Percentiles rank a stretch among this genome's conserved stretches.
Conservation (phyloP, 2,113 vertebrate species). For the Pseudopodoces humilis region DNA sequence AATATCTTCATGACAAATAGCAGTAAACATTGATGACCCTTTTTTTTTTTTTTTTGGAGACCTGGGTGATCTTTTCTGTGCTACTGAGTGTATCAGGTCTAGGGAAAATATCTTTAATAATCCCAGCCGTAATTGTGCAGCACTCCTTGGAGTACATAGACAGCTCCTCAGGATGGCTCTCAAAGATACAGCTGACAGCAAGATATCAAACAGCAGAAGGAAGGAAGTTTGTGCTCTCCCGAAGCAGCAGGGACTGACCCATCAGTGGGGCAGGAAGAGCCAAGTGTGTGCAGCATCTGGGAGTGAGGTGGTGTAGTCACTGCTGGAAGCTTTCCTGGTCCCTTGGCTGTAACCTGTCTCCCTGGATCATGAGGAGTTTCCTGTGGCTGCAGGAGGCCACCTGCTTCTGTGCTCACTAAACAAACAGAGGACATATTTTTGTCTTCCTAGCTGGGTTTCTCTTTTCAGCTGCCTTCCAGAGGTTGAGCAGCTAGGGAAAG, state of each 20-base stretch:
- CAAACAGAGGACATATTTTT: neutral
- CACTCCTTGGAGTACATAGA: neutral
- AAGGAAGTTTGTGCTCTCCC: neutral
- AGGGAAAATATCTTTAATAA: neutral
- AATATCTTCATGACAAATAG: neutral
- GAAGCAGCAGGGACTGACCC: neutral
- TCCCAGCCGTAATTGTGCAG: neutral
- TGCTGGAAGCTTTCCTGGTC: neutral
- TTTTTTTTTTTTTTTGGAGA: neutral
- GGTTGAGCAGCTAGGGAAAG: neutral
- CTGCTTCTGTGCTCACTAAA: neutral
- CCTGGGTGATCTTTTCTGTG: neutral
- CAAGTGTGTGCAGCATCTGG: neutral
- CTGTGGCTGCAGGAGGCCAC: neutral
- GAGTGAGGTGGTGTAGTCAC: neutral
- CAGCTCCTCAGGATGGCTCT: neutral
- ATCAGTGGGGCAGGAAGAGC: neutral
- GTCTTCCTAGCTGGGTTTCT: neutral
- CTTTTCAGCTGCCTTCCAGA: neutral
- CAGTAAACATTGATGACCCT: neutral
- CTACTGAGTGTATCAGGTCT: neutral
- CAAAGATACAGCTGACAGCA: neutral
- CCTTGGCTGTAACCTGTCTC: neutral
- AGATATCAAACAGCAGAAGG: neutral
- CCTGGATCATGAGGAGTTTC: neutral